Percentiles rank a stretch among this genome's conserved stretches.
phyloP scores from a whole-genome alignment of 1,140 invertebrate species.

The Penaeus indicus region DNA sequence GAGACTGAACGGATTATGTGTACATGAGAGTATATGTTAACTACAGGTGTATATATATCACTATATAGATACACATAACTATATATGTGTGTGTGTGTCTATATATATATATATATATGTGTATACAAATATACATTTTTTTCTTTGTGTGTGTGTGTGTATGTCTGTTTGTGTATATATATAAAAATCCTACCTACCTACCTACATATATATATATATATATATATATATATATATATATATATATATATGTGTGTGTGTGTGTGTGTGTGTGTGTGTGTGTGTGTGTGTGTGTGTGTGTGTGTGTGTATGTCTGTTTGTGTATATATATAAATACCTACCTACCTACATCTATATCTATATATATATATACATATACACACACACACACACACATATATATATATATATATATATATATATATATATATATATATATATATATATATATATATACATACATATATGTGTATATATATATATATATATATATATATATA shows the following conservation, averaged over 20 bases:
- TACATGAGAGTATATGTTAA: too few species aligned
- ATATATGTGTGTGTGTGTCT: too few species aligned
- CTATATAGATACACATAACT: too few species aligned
- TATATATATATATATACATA: neutral
- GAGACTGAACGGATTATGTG: too few species aligned
- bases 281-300: neutral
- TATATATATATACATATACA: neutral
- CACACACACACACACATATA: neutral
- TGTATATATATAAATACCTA: neutral
- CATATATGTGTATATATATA: neutral
- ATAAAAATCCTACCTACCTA: neutral
- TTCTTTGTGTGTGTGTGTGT: neutral
- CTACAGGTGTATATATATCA: too few species aligned
- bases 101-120: too few species aligned
- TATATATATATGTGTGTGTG: conserved; percentile 23
- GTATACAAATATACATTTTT: neutral
- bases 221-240: neutral
- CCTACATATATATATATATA: neutral
- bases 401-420: too few species aligned
- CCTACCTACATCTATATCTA: neutral
- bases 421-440: too few species aligned
- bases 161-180: neutral
- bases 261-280: too few species aligned
- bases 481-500: conserved; percentile 34
- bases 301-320: neutral